Base-by-base conservation (phyloP, 2,113 vertebrate genomes). In the Hirundichthys speculiger region DNA sequence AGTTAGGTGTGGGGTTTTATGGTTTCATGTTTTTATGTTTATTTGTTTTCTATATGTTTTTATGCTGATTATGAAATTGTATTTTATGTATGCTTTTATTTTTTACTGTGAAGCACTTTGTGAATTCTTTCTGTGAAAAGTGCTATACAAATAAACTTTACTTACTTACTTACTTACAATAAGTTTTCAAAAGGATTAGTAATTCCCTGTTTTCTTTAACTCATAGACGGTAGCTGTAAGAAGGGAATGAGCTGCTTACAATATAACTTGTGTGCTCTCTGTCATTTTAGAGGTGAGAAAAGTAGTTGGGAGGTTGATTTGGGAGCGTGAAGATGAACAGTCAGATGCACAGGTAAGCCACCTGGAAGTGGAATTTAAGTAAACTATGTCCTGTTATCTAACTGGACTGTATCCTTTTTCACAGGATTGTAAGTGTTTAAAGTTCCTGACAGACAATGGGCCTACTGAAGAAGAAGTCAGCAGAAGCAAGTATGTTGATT, bases 251-350 rank as follows among this genome's bases (percentile, higher is more conserved):
- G 48, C 13, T 7, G 19, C 38, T 52, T 40, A 1, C 42, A 19
- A 10, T 20, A 7, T 5, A 24, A 69, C 20, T 39, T 8, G 1
- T 39, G 1, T 53, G n/a, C 43, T 4, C 2, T 61, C n/a, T 77
- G 18, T 83, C 0, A 45, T 78, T 87, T 42, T 43, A 94, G 93
- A 91, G 49, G 80, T 94, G 16, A 91, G 88, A 81, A 70, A 73
- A 1, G 59, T 77, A 19, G 61, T 87, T 39, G 92, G 92, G 38
- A 81, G 86, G 67, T 83, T 93, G 47, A 93, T 94, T 81, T 94
- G 93, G 93, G 92, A 94, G 69, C 15, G 16, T 68, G 88, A 91
- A 2, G 69, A 85, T 43, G 43, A 66, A 39, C 69, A 51, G 22
- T 27, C 51, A 47, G 14, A 0, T 4, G 9, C 54, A 27, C 41